Conservation (phyloP, 2,888 invertebrate species). For the Acleris cristana region DNA sequence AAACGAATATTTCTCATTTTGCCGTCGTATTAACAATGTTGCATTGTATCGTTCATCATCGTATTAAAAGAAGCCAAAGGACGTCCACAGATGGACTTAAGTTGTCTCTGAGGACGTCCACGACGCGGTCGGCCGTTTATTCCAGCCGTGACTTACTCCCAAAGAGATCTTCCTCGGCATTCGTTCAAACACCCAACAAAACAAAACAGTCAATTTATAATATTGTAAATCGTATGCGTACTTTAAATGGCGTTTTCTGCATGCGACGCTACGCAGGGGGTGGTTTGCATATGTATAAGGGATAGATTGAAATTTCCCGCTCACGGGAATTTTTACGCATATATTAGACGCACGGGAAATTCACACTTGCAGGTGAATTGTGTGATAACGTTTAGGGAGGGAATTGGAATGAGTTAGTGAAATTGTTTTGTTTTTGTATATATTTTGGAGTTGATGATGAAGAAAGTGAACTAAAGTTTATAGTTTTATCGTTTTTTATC, state of each 20-base stretch:
- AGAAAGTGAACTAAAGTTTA: too few species aligned
- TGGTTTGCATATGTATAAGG: slow-evolving; percentile 77
- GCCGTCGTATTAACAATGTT: too few species aligned
- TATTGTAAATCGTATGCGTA: background rate
- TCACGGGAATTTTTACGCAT: slow-evolving; percentile 74
- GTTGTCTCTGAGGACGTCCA: too few species aligned
- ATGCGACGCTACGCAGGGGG: slow-evolving; percentile 36
- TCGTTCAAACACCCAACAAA: too few species aligned
- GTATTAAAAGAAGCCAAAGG: too few species aligned
- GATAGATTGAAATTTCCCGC: slow-evolving; percentile 80
- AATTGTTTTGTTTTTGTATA: background rate
- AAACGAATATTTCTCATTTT: too few species aligned
- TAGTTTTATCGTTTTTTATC: too few species aligned
- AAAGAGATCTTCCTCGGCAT: too few species aligned
- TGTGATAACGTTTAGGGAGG: slow-evolving; percentile 8
- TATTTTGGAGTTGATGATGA: background rate
- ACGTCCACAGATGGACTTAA: too few species aligned
- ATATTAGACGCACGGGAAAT: slow-evolving; percentile 67
- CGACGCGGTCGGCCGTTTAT: too few species aligned
- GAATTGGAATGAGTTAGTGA: background rate
- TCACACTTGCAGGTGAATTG: slow-evolving; percentile 57
- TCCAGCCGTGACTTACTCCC: too few species aligned
- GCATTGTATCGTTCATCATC: too few species aligned
- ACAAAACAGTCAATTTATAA: background rate
- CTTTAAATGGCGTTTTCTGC: slow-evolving; percentile 16